Base-by-base conservation (phyloP, 2,888 invertebrate species). In the Heliconius ethilla region DNA sequence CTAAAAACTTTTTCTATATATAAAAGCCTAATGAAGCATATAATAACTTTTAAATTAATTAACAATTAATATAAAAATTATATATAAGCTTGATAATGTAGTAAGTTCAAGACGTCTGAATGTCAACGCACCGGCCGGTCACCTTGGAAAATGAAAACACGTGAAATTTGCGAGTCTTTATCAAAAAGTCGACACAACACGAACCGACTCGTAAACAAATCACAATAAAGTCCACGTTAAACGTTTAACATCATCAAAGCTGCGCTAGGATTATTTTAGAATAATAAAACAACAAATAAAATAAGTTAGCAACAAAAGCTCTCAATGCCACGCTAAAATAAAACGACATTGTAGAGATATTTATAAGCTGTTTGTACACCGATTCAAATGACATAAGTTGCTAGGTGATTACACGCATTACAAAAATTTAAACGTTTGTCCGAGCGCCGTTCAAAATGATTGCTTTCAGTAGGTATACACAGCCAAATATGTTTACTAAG, bases 61-160 rank as follows among this genome's bases (percentile, higher is more conserved):
- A 51, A 22, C 22, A 40, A 40, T 40, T 11, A 51, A 51, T 22
- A 51, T 22, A 7, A 59, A n/a, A 29, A 29, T 37, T 37, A 29
- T 45, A 45, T n/a, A 76, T 45, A 55, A 62, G n/a, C 29, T 25
- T 40, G 27, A 29, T 25, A 27, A 29, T 74, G 65, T 67, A 62
- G 62, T 66, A 66, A 67, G 33, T 59, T 77, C 62, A 89, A 91
- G 91, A 87, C 91, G 91, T 92, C 91, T 92, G 91, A 92, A 92
- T 92, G 92, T 92, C 92, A 91, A 90, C 92, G 92, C 87, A 89
- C 90, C 88, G 88, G 87, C 82, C 91, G 92, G 92, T 92, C 93
- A 92, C 93, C 92, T 92, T 92, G 92, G 86, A 86, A 83, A 85
- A 86, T 85, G 86, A 81, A 81, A 80, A 77, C 79, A 80, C 76